Evolutionary conservation across 2,113 vertebrate species (phyloP).

Genomic region (Pseudorhombus dupliciocellatus): DNA sequence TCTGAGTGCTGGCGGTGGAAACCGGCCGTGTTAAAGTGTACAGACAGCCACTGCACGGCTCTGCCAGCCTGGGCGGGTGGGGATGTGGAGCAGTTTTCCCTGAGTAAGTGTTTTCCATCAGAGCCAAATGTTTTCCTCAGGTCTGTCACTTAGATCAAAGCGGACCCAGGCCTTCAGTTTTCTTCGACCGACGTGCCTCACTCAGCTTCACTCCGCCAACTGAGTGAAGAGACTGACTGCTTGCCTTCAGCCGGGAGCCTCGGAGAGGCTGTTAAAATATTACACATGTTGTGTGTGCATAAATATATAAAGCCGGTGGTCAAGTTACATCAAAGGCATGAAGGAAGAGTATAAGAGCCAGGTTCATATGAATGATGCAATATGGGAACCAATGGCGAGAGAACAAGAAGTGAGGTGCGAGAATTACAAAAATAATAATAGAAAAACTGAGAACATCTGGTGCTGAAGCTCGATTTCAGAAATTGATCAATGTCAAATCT

Average conservation of each 20-base stretch:
- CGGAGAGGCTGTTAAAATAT: not conserved
- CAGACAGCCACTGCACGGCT: constrained; percentile 30
- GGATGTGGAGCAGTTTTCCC: constrained; percentile 27
- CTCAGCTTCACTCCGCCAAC: not conserved
- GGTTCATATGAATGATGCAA: not conserved
- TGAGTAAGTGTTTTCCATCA: constrained; percentile 36
- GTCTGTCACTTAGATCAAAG: constrained; percentile 47
- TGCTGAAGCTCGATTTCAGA: too few species aligned
- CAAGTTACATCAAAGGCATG: not conserved
- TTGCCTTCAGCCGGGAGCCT: not conserved
- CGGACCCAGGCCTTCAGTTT: constrained; percentile 8
- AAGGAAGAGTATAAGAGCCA: not conserved
- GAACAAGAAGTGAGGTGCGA: too few species aligned
- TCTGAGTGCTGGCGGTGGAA: constrained; percentile 37
- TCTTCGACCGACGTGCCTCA: not conserved
- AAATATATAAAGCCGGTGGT: not conserved
- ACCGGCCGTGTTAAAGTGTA: constrained; percentile 20
- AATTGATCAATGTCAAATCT: too few species aligned
- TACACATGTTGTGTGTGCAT: not conserved
- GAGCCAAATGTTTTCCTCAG: constrained; percentile 40
- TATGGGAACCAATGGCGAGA: too few species aligned
- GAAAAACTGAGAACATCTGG: too few species aligned
- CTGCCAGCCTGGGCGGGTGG: constrained; percentile 8
- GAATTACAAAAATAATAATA: too few species aligned
- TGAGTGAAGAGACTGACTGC: not conserved